Base-by-base conservation (phyloP, 2,113 vertebrate species). In the Corapipo altera region DNA sequence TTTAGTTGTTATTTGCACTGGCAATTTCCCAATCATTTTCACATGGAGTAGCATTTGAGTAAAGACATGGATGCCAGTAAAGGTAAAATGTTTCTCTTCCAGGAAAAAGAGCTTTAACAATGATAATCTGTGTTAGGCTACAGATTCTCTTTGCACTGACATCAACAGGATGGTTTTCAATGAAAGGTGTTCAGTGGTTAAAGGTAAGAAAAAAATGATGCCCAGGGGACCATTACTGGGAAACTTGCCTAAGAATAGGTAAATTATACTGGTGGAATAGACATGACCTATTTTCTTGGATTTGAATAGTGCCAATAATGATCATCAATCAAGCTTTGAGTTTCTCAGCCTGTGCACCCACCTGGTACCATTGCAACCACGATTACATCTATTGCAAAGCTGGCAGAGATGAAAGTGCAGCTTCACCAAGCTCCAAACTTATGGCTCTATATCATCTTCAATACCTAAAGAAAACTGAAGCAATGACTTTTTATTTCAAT, bases 21-120 rank as follows among this genome's bases (percentile, higher is more conserved):
- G 85, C 83, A 89, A 55, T 69, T 87, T 89, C 89, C 93, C 93
- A 93, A 35, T 81, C 41, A n/a, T 91, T 96, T 95, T 94, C 83
- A 76, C 76, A 64, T 33, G 23, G 20, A 85, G 23, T 49, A 91
- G 39, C 55, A 22, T 46, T 89, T 76, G 41, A 89, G 76, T 54
- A 55, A 85, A 89, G 93, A 27, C 11, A 12, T 1, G 22, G 58
- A 49, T 88, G 85, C 70, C 65, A 88, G 70, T 41, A 96, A 94
- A 88, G 41, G 88, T 94, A 78, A 85, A 59, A 51, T 35, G 71
- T n/a, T 80, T 93, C 81, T 33, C 28, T 69, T 88, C 62, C 54
- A 82, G 75, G 66, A 85, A 91, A 89, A 72, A 69, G 41, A 57
- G 6, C 7, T 82, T 76, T 65, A 83, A 70, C 24, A 62, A 54